Evolutionary conservation across 2,888 invertebrate species (phyloP).

Genomic region (Agrotis clavis): DNA sequence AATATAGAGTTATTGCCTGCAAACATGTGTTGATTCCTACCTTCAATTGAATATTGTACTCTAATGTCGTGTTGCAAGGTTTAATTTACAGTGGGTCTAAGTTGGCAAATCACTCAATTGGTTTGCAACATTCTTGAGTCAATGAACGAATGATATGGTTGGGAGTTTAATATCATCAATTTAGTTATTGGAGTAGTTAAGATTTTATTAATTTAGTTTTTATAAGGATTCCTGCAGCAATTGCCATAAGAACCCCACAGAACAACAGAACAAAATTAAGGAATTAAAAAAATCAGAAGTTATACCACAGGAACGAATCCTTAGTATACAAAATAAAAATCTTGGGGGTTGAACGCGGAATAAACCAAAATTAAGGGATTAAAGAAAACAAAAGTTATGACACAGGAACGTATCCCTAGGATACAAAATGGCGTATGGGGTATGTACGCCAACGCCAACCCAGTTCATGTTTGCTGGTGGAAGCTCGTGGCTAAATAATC

Average conservation of each 20-base stretch:
- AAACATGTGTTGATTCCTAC: conserved; percentile 54
- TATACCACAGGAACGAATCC: too few relatives aligned
- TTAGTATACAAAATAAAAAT: too few relatives aligned
- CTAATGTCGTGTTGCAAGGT: conserved; percentile 7
- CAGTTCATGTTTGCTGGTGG: too few relatives aligned
- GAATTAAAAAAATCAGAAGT: too few relatives aligned
- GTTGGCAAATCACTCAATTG: conserved; percentile 47
- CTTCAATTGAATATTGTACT: conserved; percentile 15
- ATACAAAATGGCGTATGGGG: too few relatives aligned
- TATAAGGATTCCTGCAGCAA: background rate
- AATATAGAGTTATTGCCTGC: conserved; percentile 63
- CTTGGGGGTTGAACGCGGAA: too few relatives aligned
- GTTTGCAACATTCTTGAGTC: conserved; percentile 46
- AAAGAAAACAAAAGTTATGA: too few relatives aligned
- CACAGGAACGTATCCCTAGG: too few relatives aligned
- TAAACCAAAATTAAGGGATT: too few relatives aligned
- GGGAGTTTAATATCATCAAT: conserved; percentile 37
- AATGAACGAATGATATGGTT: conserved; percentile 35
- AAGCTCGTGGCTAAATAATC: too few relatives aligned
- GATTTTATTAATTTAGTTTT: conserved; percentile 27
- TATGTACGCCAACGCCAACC: too few relatives aligned
- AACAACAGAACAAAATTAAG: background rate
- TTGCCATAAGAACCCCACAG: background rate
- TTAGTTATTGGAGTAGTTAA: conserved; percentile 15
- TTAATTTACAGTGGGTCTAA: background rate